Evolutionary conservation across 2,797 vertebrate species (phyloP), one percentile per base, ranked within the genome.

Genomic region (Ceryle rudis): DNA sequence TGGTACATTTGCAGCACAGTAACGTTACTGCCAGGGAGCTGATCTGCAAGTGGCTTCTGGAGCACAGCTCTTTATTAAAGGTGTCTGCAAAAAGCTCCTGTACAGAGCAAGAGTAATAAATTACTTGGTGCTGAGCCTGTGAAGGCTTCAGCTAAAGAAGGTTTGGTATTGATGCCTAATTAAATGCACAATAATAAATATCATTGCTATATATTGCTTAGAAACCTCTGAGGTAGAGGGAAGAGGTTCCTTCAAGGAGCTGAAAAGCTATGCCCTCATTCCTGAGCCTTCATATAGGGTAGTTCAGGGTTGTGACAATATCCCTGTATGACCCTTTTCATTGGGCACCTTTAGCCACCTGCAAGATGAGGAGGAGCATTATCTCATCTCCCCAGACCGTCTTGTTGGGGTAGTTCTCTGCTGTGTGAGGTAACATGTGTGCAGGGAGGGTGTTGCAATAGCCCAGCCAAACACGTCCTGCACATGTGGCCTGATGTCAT

Each of bases 381-480:
- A 42, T 73, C 64, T 69, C 39, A 35, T 54, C 60, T 51, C 42
- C 55, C 26, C 15, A 7, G 10, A 18, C n/a, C 28, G 31, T 41
- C 88, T 51, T 4, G 37, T 51, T 4, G 37, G 67, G 66, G 46
- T 55, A 35, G 8, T 62, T 51, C 55, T 69, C 51, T 61, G 66
- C 71, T 41, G 29, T 42, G 29, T 65, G 71, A 78, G 19, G 61
- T 44, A 61, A 41, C 81, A 17, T 21, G 14, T 25, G 55, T 31
- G 39, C 0, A 1, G 61, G 29, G 44, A 0, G 0, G 44, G 29
- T 26, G 11, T 49, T 70, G 26, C 26, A 18, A 28, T 23, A 70
- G 29, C 0, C 0, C 28, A 61, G 66, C 86, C 73, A 86, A 86
- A 44, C 1, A 8, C 4, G 1, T 77, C 65, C 57, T 0, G 0